phyloP scores from a whole-genome alignment of 2,888 invertebrate genomes.

The Cephus sareptanus region DNA sequence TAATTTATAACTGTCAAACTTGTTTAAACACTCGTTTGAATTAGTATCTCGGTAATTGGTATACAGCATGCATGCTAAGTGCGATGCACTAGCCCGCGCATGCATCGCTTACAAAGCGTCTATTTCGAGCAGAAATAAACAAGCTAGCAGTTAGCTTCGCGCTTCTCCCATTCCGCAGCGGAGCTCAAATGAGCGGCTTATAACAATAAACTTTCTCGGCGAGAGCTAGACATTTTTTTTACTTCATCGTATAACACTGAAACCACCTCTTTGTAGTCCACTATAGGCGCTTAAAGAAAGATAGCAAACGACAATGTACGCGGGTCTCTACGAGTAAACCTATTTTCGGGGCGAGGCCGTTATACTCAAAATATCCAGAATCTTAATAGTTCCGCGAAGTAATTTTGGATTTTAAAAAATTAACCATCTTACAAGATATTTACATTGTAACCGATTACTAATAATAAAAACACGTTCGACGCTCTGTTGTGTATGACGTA shows the following conservation, averaged over 20 bases:
- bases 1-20: slow-evolving; percentile 37
- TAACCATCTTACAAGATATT: background rate
- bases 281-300: background rate
- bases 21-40: slow-evolving; percentile 39
- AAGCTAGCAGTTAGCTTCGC: slow-evolving; percentile 20
- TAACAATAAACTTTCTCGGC: slow-evolving; percentile 46
- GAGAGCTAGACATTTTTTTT: background rate
- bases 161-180: slow-evolving; percentile 19
- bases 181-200: slow-evolving; percentile 45
- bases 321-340: background rate
- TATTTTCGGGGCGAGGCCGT: background rate
- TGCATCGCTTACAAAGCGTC: slow-evolving; percentile 44
- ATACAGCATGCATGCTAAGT: slow-evolving; percentile 23
- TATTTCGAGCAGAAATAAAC: slow-evolving; percentile 47
- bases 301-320: background rate
- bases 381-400: background rate
- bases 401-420: background rate
- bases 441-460: too few relatives aligned
- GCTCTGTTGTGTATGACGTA: background rate
- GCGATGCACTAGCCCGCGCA: slow-evolving; percentile 25
- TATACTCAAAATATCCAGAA: background rate
- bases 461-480: background rate
- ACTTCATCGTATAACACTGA: background rate
- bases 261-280: background rate
- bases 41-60: slow-evolving; percentile 37